Evolutionary conservation across 2,797 vertebrate genomes (phyloP).

Genomic region (Periparus ater): DNA sequence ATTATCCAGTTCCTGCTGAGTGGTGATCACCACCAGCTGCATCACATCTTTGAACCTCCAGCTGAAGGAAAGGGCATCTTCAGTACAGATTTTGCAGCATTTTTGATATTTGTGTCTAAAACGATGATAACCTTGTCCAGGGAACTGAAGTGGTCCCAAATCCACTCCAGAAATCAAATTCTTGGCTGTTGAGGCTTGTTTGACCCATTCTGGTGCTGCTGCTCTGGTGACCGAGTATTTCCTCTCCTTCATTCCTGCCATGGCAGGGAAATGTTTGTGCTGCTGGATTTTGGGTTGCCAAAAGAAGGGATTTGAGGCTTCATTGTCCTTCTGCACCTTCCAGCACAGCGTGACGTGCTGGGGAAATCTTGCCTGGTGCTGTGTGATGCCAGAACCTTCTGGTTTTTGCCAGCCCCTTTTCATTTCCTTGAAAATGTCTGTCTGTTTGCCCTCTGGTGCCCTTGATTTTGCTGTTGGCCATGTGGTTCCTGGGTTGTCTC

Average conservation of each 20-base stretch:
- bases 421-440: not conserved
- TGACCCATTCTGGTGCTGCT: not conserved
- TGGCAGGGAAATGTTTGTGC: not conserved
- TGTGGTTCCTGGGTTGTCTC: not conserved
- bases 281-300: not conserved
- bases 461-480: not conserved
- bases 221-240: not conserved
- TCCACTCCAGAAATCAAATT: not conserved
- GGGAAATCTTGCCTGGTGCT: not conserved
- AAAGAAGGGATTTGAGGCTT: not conserved
- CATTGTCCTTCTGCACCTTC: not conserved
- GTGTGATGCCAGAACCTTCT: not conserved
- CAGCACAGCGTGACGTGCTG: not conserved
- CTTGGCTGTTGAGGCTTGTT: not conserved
- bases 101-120: not conserved
- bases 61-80: not conserved
- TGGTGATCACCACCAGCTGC: not conserved
- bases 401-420: not conserved
- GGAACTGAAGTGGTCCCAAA: not conserved
- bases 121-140: rapidly evolving
- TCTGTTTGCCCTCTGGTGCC: not conserved
- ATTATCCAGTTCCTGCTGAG: not conserved
- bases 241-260: not conserved
- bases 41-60: not conserved
- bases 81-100: not conserved